Evolutionary conservation across 2,113 vertebrate genomes (phyloP).

Genomic region (Cricetomys ansorgei): DNA sequence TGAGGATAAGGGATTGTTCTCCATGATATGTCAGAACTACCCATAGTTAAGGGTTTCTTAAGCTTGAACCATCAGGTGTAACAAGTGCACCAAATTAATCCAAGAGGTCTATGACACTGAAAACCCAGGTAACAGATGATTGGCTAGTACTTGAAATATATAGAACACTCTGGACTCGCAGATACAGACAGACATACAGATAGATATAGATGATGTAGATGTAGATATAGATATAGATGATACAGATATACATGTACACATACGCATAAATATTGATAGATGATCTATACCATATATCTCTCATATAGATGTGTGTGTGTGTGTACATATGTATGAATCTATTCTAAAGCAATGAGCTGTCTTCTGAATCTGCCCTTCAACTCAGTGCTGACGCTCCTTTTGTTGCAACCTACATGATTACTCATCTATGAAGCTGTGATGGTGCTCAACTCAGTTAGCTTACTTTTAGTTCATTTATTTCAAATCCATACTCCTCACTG

Average conservation of each 20-base stretch:
- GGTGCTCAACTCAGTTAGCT: too few relatives aligned
- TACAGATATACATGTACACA: too few relatives aligned
- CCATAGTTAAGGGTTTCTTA: not conserved
- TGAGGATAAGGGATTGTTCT: not conserved
- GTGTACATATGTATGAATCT: not conserved
- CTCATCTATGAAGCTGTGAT: not conserved
- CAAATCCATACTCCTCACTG: not conserved
- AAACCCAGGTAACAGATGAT: not conserved
- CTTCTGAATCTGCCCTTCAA: not conserved
- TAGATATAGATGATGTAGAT: too few relatives aligned
- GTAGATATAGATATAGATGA: too few relatives aligned
- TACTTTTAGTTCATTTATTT: not conserved
- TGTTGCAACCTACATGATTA: not conserved
- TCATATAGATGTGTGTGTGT: too few relatives aligned
- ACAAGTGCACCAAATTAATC: not conserved
- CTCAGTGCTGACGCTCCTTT: not conserved
- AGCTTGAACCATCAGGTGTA: not conserved
- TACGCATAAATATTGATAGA: too few relatives aligned
- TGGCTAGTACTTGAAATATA: not conserved
- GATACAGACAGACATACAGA: too few relatives aligned
- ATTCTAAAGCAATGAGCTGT: not conserved
- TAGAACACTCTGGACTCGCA: not conserved
- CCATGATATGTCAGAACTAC: not conserved
- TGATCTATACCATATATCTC: too few relatives aligned
- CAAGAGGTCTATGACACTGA: not conserved